Evolutionary conservation across 2,113 vertebrate genomes (phyloP).

Genomic region (Phoxinus phoxinus): DNA sequence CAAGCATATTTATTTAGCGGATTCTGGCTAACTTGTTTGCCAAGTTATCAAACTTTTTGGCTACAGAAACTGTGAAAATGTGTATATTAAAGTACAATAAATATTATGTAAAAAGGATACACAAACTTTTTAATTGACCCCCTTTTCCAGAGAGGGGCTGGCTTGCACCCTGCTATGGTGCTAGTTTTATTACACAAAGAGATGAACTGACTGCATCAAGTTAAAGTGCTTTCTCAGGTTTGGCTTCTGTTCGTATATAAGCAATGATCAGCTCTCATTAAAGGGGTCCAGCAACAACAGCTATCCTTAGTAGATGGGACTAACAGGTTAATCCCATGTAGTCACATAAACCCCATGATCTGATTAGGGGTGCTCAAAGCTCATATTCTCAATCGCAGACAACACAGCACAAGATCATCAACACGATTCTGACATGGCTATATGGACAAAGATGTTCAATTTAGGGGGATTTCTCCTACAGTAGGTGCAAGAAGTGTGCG

Average conservation of each 20-base stretch:
- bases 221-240: not conserved
- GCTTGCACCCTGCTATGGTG: too few relatives aligned
- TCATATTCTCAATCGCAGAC: not conserved
- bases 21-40: not conserved
- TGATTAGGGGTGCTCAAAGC: conserved; percentile 23
- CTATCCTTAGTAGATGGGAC: conserved; percentile 15
- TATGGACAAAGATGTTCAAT: not conserved
- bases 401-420: not conserved
- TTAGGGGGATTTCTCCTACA: not conserved
- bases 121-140: not conserved
- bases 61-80: not conserved
- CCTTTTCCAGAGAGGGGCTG: too few relatives aligned
- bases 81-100: not conserved
- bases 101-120: not conserved
- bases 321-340: not conserved
- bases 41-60: conserved; percentile 6
- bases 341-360: conserved; percentile 13
- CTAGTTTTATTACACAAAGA: not conserved
- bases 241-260: not conserved
- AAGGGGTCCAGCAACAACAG: not conserved
- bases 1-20: not conserved
- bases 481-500: not conserved
- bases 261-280: not conserved
- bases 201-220: not conserved
- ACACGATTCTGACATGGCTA: not conserved